Conservation (phyloP, 2,113 vertebrate species). For the Pyxicephalus adspersus region DNA sequence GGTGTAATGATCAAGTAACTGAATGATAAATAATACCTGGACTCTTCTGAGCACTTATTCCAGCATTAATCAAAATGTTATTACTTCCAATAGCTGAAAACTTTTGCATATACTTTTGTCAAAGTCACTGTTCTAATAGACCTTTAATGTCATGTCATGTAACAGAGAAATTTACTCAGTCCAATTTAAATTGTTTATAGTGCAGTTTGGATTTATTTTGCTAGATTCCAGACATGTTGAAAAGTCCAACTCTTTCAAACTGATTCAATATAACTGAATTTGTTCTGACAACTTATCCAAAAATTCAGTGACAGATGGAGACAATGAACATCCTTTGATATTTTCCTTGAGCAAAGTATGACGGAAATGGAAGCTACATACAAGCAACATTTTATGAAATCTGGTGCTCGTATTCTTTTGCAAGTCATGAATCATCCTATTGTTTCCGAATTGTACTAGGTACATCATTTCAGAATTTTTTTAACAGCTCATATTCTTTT, state of each 20-base stretch:
- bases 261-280: conserved; percentile 14
- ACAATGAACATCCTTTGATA: neutral
- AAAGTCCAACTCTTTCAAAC: neutral
- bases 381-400: neutral
- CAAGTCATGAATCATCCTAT: neutral
- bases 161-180: neutral
- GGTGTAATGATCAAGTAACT: too few relatives aligned
- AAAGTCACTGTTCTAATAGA: too few relatives aligned
- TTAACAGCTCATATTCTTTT: neutral
- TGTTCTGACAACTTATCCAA: conserved; percentile 2
- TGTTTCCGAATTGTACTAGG: neutral
- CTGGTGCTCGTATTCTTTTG: neutral
- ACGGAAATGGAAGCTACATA: neutral
- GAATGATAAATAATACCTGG: too few relatives aligned
- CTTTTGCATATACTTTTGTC: too few relatives aligned
- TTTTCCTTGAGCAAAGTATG: neutral
- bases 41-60: too few relatives aligned
- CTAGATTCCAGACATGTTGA: neutral
- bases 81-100: too few relatives aligned
- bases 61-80: too few relatives aligned
- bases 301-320: conserved; percentile 10
- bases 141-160: neutral
- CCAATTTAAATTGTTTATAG: neutral
- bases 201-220: neutral
- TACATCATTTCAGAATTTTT: neutral